These are phyloP conservation scores for Siderastrea radians DNA, from an alignment of 92 coral and sea anemone genomes.

Conservation along the genomic window DNA sequence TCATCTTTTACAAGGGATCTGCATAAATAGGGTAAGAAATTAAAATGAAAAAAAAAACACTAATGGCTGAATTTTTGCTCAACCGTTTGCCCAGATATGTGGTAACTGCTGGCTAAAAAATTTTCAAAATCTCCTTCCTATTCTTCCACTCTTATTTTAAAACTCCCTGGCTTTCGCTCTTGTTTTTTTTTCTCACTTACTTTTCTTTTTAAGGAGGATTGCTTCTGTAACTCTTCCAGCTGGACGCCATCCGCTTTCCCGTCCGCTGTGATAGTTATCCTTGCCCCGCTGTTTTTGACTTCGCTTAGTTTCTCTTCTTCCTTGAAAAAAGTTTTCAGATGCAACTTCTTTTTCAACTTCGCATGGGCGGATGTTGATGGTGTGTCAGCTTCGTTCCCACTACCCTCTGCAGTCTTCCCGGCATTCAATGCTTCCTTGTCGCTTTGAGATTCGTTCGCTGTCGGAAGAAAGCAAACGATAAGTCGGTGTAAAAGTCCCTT, in stretches of 20 bases:
- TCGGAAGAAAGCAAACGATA: neutral
- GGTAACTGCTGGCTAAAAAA: too few relatives aligned
- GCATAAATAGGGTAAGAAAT: neutral
- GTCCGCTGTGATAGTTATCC: slow-evolving; percentile 34
- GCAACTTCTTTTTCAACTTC: slow-evolving; percentile 3
- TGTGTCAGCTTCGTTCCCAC: neutral
- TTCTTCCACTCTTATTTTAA: too few relatives aligned
- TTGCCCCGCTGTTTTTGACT: neutral
- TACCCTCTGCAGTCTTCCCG: neutral
- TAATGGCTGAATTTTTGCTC: too few relatives aligned
- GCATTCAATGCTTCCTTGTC: neutral
- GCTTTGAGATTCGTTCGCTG: neutral
- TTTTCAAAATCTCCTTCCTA: too few relatives aligned
- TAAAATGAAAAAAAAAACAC: too few relatives aligned
- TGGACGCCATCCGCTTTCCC: slow-evolving; percentile 39
- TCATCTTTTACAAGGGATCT: neutral
- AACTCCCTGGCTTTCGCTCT: neutral
- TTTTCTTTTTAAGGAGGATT: slow-evolving; percentile 16
- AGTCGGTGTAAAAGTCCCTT: too few relatives aligned
- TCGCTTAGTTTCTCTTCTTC: slow-evolving; percentile 25
- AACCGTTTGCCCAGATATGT: too few relatives aligned
- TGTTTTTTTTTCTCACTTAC: neutral
- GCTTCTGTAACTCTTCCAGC: slow-evolving; percentile 54
- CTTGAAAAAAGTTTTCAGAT: slow-evolving; percentile 29
- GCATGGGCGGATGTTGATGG: neutral